Base-by-base conservation (phyloP, 2,888 invertebrate species). In the Sinodicranocentrus sp. region DNA sequence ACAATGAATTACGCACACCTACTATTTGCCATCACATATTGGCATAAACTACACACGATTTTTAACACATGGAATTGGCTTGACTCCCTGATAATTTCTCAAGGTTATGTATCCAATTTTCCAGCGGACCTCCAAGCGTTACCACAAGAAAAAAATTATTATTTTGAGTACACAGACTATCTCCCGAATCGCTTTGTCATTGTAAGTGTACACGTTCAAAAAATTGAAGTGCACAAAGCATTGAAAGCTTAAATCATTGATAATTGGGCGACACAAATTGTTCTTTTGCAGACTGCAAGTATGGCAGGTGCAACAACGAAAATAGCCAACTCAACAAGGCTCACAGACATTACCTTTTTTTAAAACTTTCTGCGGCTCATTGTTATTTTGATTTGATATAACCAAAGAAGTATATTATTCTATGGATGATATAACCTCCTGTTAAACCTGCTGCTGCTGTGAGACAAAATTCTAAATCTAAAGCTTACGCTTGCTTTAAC, bases 241-340 rank as follows among this genome's bases (percentile, higher is more conserved):
- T n/a, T 19, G 68, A 70, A 70, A 54, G 25, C 52, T 52, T 52
- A 54, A 70, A 52, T 70, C 54, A 70, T 70, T 70, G 70, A 21
- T 70, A 70, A 70, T 70, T 70, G 54, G 52, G 44, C 70, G 70
- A 70, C 15, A 19, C 52, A 25, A 70, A 70, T 70, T 48, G 68
- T 26, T 48, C 26, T 25, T 44, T 15, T 68, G 25, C n/a, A 15
- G 21, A 5, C 57, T 1, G 48, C 1, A 48, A 21, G 19, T n/a
- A 48, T 10, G 25, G 25, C 57, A 57, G 57, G 57, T 57, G 57
- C 57, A 57, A 25, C 57, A 57, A 25, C 57, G 8, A 8, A 1
- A 8, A 8, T 8, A 39, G 39, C 39, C n/a, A n/a, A n/a, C n/a
- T n/a, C n/a, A 10, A 54, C 54, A 54, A 54, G 13, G 23, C 54